These are phyloP conservation scores for Aulostomus chinensis DNA, from an alignment of 2,797 vertebrate genomes.

Conservation along the genomic window DNA sequence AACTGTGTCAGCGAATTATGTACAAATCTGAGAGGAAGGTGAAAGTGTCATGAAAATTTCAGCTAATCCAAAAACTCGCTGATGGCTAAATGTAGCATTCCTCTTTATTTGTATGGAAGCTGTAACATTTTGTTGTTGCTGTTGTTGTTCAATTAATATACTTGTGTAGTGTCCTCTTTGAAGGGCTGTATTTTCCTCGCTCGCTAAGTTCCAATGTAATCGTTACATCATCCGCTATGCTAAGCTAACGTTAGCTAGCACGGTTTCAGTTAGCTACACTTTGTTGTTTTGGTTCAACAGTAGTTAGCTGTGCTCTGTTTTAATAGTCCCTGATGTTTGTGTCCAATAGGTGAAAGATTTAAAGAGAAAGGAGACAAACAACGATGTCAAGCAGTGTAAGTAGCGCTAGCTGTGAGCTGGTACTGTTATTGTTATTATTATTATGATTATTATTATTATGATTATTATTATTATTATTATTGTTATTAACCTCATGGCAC, in stretches of 20 bases:
- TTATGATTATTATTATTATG: too few relatives aligned
- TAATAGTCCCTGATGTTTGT: neutral
- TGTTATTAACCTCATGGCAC: too few relatives aligned
- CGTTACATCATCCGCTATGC: conserved; percentile 28
- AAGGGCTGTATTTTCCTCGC: neutral
- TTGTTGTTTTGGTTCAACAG: neutral
- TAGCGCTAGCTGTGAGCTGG: too few relatives aligned
- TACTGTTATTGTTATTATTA: too few relatives aligned
- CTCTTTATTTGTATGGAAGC: neutral
- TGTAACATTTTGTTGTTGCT: neutral
- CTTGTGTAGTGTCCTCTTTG: too few relatives aligned
- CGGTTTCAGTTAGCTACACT: neutral
- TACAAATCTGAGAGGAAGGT: neutral
- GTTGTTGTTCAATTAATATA: too few relatives aligned
- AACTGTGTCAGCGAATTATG: too few relatives aligned
- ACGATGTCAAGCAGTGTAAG: conserved; percentile 69
- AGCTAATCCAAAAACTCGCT: conserved; percentile 19
- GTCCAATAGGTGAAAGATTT: conserved; percentile 13
- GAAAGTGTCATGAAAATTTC: conserved; percentile 21
- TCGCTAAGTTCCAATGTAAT: neutral
- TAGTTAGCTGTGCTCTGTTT: accelerated
- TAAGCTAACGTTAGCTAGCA: neutral
- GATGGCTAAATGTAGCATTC: too few relatives aligned
- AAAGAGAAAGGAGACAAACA: neutral
- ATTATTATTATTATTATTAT: too few relatives aligned